phyloP scores from a whole-genome alignment of 2,113 vertebrate species.

The Burhinus bistriatus region DNA sequence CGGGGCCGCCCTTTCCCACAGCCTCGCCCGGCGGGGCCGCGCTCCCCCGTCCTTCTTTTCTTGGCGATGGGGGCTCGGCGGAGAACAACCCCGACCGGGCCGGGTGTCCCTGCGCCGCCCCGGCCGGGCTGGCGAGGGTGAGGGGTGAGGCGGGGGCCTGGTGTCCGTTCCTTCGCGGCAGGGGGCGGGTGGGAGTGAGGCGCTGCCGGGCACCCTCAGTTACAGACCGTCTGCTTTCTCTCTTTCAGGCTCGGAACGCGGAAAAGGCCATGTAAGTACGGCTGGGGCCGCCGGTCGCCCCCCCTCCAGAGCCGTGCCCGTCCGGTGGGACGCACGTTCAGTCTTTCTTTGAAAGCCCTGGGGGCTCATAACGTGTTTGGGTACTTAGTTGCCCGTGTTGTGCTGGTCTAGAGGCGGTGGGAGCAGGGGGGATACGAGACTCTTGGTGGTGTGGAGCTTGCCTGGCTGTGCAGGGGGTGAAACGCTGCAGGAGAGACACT shows the following conservation, averaged over 20 bases:
- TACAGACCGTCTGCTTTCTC: background rate
- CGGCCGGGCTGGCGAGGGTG: background rate
- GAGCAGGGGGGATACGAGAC: background rate
- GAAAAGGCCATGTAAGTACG: slow-evolving; percentile 94
- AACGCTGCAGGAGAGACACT: background rate
- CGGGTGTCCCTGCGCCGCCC: background rate
- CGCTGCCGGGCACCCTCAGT: background rate
- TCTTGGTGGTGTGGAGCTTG: background rate
- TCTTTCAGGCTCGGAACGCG: slow-evolving; percentile 87
- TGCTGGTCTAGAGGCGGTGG: background rate
- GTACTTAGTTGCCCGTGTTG: background rate
- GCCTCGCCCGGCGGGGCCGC: too few species aligned
- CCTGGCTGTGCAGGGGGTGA: too few species aligned
- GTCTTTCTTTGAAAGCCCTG: background rate
- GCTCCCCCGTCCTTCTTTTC: background rate
- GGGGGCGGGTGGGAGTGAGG: too few species aligned
- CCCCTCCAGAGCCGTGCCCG: too few species aligned
- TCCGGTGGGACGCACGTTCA: background rate
- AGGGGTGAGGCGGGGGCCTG: background rate
- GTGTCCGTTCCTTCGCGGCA: too few species aligned
- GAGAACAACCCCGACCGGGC: background rate
- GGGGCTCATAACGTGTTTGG: background rate
- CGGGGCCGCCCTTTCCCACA: too few species aligned
- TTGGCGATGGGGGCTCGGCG: background rate
- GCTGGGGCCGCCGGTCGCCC: background rate